Evolutionary conservation across 2,888 invertebrate genomes (phyloP).

Genomic region (Watsonalla binaria): DNA sequence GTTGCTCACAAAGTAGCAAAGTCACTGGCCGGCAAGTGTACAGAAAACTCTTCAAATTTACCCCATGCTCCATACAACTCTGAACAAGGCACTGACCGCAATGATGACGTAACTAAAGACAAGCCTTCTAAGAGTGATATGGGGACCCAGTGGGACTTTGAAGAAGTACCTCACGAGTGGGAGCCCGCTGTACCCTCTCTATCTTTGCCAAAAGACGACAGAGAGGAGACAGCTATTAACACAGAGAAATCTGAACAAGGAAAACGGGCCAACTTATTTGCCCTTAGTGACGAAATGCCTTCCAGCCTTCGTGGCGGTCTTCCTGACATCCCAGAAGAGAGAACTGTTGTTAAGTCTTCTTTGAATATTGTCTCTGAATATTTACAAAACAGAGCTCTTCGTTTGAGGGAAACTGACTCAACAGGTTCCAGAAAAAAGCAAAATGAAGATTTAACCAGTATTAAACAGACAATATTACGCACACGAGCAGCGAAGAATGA

Average conservation of each 20-base stretch:
- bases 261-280: conserved; percentile 58
- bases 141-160: conserved; percentile 62
- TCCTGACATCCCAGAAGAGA: conserved; percentile 26
- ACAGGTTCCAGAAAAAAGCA: conserved; percentile 30
- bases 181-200: conserved; percentile 48
- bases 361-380: conserved; percentile 63
- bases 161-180: conserved; percentile 48
- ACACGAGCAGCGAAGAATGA: conserved; percentile 47
- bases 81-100: conserved; percentile 15
- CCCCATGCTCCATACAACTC: conserved; percentile 10
- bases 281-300: conserved; percentile 69
- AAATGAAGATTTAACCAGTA: conserved; percentile 48
- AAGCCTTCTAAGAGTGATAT: conserved; percentile 41
- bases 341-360: conserved; percentile 38
- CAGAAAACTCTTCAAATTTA: conserved; percentile 17
- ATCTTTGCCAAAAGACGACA: conserved; percentile 44
- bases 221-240: conserved; percentile 37
- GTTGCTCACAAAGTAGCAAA: conserved; percentile 35
- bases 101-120: conserved; percentile 16
- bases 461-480: conserved; percentile 58
- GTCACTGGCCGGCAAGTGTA: conserved; percentile 26
- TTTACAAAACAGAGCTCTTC: conserved; percentile 56
- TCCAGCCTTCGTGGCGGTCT: conserved; percentile 51
- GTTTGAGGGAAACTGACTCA: conserved; percentile 46
- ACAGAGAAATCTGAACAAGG: conserved; percentile 40